Conservation (phyloP, 2,113 vertebrate species). For the Mormoops blainvillei region DNA sequence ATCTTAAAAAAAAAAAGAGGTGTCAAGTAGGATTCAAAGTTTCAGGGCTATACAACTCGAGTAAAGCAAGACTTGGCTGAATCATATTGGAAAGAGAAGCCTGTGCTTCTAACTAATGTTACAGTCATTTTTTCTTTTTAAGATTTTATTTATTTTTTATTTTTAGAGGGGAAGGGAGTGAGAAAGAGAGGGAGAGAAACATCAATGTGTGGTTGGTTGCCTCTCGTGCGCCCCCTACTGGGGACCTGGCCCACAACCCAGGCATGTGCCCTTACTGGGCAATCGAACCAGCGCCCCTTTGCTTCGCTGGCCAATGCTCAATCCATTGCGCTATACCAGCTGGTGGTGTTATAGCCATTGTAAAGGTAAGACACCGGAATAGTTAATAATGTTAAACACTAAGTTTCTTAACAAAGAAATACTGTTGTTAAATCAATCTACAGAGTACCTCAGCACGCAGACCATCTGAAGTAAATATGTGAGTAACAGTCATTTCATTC, state of each 20-base stretch:
- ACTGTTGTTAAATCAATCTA: background rate
- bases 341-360: background rate
- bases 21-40: background rate
- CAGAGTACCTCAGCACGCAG: constrained; percentile 91
- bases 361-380: background rate
- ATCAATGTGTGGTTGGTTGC: no score
- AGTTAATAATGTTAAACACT: background rate
- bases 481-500: constrained; percentile 99
- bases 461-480: constrained; percentile 93
- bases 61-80: background rate
- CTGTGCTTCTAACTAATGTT: background rate
- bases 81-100: background rate
- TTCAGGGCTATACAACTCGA: background rate
- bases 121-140: no score
- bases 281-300: no score
- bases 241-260: no score
- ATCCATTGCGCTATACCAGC: no score
- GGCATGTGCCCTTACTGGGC: no score
- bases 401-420: background rate
- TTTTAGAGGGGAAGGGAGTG: no score
- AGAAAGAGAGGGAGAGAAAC: no score
- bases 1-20: background rate
- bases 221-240: no score
- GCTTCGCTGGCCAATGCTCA: no score
- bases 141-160: no score